Conservation (phyloP, 2,888 invertebrate species). For the Pachycephus smyrnensis region DNA sequence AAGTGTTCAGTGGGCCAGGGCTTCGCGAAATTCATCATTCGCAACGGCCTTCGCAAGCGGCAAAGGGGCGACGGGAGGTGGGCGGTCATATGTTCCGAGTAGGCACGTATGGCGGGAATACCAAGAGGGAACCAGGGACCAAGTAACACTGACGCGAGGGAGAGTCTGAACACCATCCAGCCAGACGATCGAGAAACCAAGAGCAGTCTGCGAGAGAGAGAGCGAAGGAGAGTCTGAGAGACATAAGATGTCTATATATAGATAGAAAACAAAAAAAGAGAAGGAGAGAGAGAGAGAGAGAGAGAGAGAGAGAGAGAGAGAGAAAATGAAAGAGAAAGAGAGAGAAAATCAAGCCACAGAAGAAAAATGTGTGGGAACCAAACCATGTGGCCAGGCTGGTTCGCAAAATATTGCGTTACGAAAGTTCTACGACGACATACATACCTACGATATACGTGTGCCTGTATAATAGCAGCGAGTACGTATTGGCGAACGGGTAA, state of each 20-base stretch:
- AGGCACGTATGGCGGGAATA: not conserved
- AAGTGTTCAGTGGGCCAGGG: slow-evolving; percentile 50
- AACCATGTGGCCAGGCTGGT: slow-evolving; percentile 55
- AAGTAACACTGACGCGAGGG: not conserved
- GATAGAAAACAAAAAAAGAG: slow-evolving; percentile 17
- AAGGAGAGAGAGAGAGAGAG: slow-evolving; percentile 15
- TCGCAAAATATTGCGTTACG: slow-evolving; percentile 57
- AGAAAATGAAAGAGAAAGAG: slow-evolving; percentile 9
- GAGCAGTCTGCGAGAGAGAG: slow-evolving; percentile 13
- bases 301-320: slow-evolving; percentile 10
- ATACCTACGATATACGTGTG: not conserved
- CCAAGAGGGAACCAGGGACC: not conserved
- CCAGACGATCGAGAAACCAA: slow-evolving; percentile 12
- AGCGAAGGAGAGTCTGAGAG: slow-evolving; percentile 22
- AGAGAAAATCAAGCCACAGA: slow-evolving; percentile 11
- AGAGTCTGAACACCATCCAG: slow-evolving; percentile 3
- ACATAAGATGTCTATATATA: not conserved
- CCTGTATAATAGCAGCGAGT: not conserved
- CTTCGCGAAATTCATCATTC: slow-evolving; percentile 44
- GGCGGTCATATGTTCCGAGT: not conserved
- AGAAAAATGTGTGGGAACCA: slow-evolving; percentile 60
- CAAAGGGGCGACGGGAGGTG: not conserved
- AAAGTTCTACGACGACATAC: slow-evolving; percentile 13
- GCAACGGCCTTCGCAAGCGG: slow-evolving; percentile 41
- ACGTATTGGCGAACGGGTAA: not conserved